Evolutionary conservation across 2,113 vertebrate genomes (phyloP).

Genomic region (Corythoichthys intestinalis): DNA sequence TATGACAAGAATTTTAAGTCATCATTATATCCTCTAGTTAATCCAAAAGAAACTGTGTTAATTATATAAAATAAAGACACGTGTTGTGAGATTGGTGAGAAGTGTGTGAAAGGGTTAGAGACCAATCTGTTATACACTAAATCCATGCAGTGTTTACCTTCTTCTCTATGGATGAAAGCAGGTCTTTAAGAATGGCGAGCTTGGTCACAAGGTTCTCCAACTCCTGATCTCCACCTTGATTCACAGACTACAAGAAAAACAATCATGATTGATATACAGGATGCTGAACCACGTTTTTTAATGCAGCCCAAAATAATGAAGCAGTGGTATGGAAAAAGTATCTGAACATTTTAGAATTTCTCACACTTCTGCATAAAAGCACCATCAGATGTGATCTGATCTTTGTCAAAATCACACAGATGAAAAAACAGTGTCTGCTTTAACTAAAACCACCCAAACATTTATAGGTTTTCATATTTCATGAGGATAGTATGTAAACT

Average conservation of each 20-base stretch:
- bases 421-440: no score
- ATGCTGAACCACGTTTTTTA: neutral
- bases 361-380: no score
- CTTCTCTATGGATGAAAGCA: conserved; percentile 90
- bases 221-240: conserved; percentile 88
- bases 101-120: conserved; percentile 5
- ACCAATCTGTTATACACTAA: neutral
- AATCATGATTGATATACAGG: neutral
- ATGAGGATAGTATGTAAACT: no score
- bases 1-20: no score
- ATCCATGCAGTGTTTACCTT: conserved; percentile 73
- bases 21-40: neutral
- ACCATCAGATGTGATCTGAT: no score
- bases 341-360: no score
- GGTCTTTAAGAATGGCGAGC: conserved; percentile 90
- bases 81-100: neutral
- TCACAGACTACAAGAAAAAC: conserved; percentile 68
- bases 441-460: no score
- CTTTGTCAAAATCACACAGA: no score
- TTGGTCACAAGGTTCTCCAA: conserved; percentile 90
- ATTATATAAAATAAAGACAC: neutral
- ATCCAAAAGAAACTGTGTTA: neutral
- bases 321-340: no score
- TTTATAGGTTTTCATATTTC: no score
- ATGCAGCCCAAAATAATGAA: neutral